Evolutionary conservation across 2,113 vertebrate species (phyloP), one percentile per base, ranked within the genome.

Genomic region (Cichladusa arquata): DNA sequence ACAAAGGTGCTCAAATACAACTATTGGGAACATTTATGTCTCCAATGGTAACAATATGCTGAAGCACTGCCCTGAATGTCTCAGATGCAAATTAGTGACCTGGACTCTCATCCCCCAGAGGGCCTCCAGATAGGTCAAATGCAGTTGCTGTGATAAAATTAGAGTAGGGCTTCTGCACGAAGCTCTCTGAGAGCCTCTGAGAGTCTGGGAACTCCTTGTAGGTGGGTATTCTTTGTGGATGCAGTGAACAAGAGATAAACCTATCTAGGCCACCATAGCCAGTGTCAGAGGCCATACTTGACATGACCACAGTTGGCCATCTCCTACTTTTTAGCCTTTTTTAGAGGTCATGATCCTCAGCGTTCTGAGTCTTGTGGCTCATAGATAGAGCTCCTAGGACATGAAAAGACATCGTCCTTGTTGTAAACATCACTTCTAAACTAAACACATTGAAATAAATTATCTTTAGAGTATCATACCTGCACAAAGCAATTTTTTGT

Each of bases 281-380:
- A 24, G 12, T 48, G 23, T 31, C 22, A 50, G n/a, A 65, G 15
- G 22, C 19, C 25, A 22, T 44, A 74, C 5, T 26, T 90, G 47
- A 67, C 44, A 58, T 0, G 0, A 67, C 12, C 7, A 54, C 17
- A 60, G 23, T 2, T 34, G 38, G 6, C 7, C 14, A 11, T 29
- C 11, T 92, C 26, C 19, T 48, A 6, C 8, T 8, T 72, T 44
- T 48, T 51, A 82, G 6, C 6, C 19, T 57, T n/a, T 8, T 23
- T 54, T 67, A 34, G n/a, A 79, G 20, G 8, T 87, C 44, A 15
- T 13, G 18, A 36, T 72, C 19, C 18, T 72, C 66, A 82, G 7
- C 3, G 8, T 60, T 33, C 16, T 33, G 40, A 16, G 11, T 31
- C 40, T 19, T 45, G 15, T 34, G 19, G 3, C 17, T 74, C 4